phyloP scores from a whole-genome alignment of 64 coral and sea anemone species.

The Montipora sp. region DNA sequence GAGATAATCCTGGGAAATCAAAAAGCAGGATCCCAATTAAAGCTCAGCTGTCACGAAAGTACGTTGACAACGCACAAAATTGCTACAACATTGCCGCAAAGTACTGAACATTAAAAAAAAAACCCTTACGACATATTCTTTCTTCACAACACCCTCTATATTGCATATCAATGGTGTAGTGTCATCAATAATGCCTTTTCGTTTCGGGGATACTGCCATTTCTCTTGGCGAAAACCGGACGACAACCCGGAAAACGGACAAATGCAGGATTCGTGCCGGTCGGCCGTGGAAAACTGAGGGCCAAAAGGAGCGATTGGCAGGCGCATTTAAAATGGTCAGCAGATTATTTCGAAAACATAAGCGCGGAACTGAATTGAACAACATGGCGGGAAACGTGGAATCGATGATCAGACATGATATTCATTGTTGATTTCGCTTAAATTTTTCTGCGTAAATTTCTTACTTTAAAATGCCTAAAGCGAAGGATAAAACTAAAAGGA shows the following conservation, averaged over 20 bases:
- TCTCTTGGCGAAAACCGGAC: not conserved
- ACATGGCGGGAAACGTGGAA: slow-evolving; percentile 33
- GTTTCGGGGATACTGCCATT: slow-evolving; percentile 78
- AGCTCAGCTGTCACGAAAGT: not conserved
- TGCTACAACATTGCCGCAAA: not conserved
- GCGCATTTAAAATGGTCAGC: slow-evolving; percentile 2
- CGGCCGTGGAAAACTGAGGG: not conserved
- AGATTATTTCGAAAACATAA: not conserved
- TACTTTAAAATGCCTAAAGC: slow-evolving; percentile 65
- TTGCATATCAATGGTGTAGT: slow-evolving; percentile 85
- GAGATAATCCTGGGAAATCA: slow-evolving; percentile 78
- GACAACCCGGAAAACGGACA: not conserved
- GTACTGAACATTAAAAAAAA: not conserved
- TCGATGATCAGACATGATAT: not conserved
- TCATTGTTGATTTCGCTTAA: not conserved
- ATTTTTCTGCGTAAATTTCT: not conserved
- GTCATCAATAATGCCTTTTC: slow-evolving; percentile 68
- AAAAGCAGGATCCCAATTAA: not conserved
- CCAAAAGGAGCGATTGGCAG: not conserved
- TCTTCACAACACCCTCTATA: slow-evolving; percentile 93
- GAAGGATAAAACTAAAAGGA: slow-evolving; percentile 44
- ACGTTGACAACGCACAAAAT: no score
- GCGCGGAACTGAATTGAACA: not conserved
- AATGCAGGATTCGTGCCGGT: no score
- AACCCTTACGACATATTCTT: slow-evolving; percentile 84